Percentiles rank a stretch among this genome's conserved stretches.
phyloP scores from a whole-genome alignment of 2,113 vertebrate species.

The Climacteris rufus region DNA sequence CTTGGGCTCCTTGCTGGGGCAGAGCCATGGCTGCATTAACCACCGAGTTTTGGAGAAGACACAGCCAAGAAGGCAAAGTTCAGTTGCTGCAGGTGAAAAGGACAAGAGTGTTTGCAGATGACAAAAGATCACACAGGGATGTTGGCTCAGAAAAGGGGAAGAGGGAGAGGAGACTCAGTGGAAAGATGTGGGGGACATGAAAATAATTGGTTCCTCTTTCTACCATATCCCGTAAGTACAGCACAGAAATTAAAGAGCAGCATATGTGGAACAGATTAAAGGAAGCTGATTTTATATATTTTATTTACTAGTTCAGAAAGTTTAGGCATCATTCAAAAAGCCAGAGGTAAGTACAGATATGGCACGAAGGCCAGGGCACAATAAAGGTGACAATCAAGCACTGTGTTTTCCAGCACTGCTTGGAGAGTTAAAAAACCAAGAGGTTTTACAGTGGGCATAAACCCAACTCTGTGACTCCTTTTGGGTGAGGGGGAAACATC shows the following conservation, averaged over 20 bases:
- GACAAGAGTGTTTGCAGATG: not conserved
- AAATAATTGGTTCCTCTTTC: constrained; percentile 15
- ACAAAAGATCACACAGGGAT: constrained; percentile 4
- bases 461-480: not conserved
- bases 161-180: constrained; percentile 1
- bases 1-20: not conserved
- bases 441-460: not conserved
- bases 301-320: not conserved
- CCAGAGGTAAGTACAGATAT: not conserved
- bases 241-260: not conserved
- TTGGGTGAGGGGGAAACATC: not conserved
- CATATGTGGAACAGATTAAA: not conserved
- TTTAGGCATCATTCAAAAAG: not conserved
- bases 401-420: not conserved
- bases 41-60: not conserved
- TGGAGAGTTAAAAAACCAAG: not conserved
- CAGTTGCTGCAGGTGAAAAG: not conserved
- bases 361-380: accelerated
- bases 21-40: not conserved
- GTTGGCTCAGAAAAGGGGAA: constrained; percentile 8
- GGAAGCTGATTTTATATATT: not conserved
- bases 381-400: not conserved
- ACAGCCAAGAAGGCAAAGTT: not conserved
- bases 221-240: not conserved
- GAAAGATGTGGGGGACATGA: not conserved